phyloP scores from a whole-genome alignment of 1,140 invertebrate species.

The Trichomalopsis sarcophagae region DNA sequence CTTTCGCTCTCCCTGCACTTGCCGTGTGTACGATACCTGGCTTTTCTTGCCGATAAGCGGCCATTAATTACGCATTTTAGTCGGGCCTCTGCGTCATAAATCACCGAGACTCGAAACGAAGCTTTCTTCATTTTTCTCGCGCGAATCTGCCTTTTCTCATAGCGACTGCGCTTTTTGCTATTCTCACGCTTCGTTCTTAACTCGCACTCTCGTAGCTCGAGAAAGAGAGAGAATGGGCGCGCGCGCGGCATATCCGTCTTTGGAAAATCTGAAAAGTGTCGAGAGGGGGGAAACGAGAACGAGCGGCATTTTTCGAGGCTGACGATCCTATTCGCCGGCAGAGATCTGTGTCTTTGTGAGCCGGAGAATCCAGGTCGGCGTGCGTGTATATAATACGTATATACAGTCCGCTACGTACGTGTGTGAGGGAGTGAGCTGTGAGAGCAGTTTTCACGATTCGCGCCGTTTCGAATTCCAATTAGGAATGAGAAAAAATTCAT shows the following conservation, averaged over 20 bases:
- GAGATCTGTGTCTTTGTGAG: background rate
- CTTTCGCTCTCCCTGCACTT: background rate
- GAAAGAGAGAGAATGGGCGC: background rate
- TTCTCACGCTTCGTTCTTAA: slow-evolving; percentile 4
- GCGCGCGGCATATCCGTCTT: slow-evolving; percentile 14
- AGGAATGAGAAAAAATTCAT: background rate
- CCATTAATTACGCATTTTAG: slow-evolving; percentile 10
- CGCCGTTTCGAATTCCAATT: slow-evolving; percentile 13
- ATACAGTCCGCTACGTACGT: background rate
- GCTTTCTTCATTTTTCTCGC: background rate
- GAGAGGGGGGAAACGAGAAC: slow-evolving; percentile 19
- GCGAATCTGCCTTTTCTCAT: background rate
- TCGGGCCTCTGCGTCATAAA: background rate
- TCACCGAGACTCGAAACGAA: background rate
- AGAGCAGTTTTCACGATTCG: background rate
- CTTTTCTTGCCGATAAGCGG: background rate
- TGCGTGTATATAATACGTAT: background rate
- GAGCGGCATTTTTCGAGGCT: slow-evolving; percentile 20
- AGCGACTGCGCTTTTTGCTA: background rate
- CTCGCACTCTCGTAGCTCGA: background rate
- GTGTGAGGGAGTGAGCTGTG: background rate
- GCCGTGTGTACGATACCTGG: background rate
- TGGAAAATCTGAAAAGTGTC: slow-evolving; percentile 33
- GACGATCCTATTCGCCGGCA: slow-evolving; percentile 10
- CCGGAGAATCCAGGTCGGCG: slow-evolving; percentile 3